Evolutionary conservation across 2,888 invertebrate species (phyloP), one percentile per base, ranked within the genome.

Genomic region (Coronaproctus castanopsis): DNA sequence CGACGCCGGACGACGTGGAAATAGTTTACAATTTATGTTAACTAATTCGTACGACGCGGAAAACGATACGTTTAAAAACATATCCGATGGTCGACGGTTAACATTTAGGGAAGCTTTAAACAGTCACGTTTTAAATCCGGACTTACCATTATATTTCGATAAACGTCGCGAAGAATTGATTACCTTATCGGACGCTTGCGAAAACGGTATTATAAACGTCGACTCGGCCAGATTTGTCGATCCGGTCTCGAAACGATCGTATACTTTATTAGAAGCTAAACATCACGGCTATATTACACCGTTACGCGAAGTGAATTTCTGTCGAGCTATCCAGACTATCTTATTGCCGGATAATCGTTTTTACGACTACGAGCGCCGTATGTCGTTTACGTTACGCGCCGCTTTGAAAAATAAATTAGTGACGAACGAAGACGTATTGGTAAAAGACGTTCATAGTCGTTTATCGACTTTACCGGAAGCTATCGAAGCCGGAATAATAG

Each of bases 21-120:
- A 85, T 88, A 73, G 89, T 90, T 1, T 74, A 89, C 0, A n/a
- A n/a, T n/a, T n/a, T n/a, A n/a, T n/a, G n/a, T n/a, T n/a, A n/a
- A n/a, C n/a, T n/a, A n/a, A n/a, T n/a, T n/a, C n/a, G n/a, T 89
- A 89, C 68, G 86, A 89, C 65, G 84, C 86, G 61, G 77, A 76
- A 62, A 82, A 81, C 0, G 87, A 89, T 14, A 87, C 87, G 75
- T 79, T 93, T 57, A 78, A 82, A 49, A 91, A 93, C 73, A 85
- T 87, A 0, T 78, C 79, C 61, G 85, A 83, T 2, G 83, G 84
- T 54, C 79, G 84, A 62, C 80, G 82, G 67, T 82, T 91, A 2
- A 87, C 88, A 1, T 71, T 90, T 51, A 85, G 89, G 66, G 89
- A 90, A 73, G 82, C 88, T 1, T 84, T 88, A 68, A 78, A 89